Percentiles rank a stretch among this genome's conserved stretches.
Conservation (phyloP, 2,113 vertebrate species). For the Cavia porcellus region DNA sequence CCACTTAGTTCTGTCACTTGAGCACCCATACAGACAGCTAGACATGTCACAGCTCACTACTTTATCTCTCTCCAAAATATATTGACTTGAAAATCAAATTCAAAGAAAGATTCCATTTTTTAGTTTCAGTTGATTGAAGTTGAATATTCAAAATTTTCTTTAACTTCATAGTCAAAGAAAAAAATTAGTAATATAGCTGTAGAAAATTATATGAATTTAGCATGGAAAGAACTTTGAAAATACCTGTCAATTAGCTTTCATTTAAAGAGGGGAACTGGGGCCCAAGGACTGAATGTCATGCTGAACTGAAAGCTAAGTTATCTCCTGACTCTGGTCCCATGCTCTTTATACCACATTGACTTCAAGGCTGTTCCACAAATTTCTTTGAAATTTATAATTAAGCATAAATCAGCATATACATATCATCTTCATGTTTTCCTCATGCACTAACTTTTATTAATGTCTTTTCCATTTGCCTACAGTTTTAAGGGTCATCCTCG, state of each 20-base stretch:
- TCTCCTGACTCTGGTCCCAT: background rate
- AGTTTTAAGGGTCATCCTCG: conserved; percentile 82
- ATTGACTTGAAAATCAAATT: conserved; percentile 41
- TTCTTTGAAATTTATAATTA: background rate
- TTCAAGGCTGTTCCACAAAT: conserved; percentile 25
- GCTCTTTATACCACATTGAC: background rate
- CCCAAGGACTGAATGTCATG: background rate
- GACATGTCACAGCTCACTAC: no score
- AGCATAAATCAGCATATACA: background rate
- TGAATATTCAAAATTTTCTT: conserved; percentile 27
- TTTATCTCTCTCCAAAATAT: background rate
- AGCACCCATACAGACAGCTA: no score
- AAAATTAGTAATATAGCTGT: background rate
- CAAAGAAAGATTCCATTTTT: conserved; percentile 35
- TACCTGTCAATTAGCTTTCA: background rate
- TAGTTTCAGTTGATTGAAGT: background rate
- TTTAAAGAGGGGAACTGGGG: background rate
- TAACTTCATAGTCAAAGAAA: background rate
- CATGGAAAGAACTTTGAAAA: background rate
- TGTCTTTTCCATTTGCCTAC: conserved; percentile 19
- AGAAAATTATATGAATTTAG: background rate
- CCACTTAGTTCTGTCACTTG: no score
- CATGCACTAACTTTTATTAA: background rate
- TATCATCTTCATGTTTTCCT: background rate
- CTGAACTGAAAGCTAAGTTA: background rate